These are phyloP conservation scores for Thaleichthys pacificus DNA, from an alignment of 2,797 vertebrate genomes.

Conservation along the genomic window DNA sequence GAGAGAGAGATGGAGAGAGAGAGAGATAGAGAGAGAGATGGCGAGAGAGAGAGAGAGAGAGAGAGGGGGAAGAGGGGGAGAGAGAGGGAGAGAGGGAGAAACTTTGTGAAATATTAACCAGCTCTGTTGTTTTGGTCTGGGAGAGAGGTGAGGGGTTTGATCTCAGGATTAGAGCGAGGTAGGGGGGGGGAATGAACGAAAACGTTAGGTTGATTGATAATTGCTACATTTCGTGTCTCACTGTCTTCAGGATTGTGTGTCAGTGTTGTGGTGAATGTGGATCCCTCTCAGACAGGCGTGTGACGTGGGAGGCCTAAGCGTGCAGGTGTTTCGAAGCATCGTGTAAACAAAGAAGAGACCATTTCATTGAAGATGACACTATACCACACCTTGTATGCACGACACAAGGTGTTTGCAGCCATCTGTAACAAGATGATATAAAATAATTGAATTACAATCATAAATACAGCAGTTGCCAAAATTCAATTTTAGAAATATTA, in stretches of 20 bases:
- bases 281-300: not conserved
- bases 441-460: too few relatives aligned
- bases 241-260: not conserved
- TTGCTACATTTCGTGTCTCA: not conserved
- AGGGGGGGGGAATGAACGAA: not conserved
- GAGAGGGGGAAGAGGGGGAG: conserved; percentile 18
- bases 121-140: conserved; percentile 37
- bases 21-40: not conserved
- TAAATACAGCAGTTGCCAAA: too few relatives aligned
- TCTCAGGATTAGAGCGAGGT: not conserved
- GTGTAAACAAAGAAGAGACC: not conserved
- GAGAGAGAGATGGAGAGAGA: conserved; percentile 33
- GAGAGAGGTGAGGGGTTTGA: conserved; percentile 22
- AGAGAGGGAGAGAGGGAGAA: conserved; percentile 23
- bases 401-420: too few relatives aligned
- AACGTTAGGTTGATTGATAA: not conserved
- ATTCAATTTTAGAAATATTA: too few relatives aligned
- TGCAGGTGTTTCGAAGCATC: not conserved
- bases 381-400: too few relatives aligned
- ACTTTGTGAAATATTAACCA: conserved; percentile 53
- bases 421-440: too few relatives aligned
- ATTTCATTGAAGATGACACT: not conserved
- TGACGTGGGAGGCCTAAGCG: not conserved
- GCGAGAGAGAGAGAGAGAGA: too few relatives aligned
- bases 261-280: not conserved